Evolutionary conservation across 2,797 vertebrate genomes (phyloP), one percentile per base, ranked within the genome.

Genomic region (Clarias platycephalus): DNA sequence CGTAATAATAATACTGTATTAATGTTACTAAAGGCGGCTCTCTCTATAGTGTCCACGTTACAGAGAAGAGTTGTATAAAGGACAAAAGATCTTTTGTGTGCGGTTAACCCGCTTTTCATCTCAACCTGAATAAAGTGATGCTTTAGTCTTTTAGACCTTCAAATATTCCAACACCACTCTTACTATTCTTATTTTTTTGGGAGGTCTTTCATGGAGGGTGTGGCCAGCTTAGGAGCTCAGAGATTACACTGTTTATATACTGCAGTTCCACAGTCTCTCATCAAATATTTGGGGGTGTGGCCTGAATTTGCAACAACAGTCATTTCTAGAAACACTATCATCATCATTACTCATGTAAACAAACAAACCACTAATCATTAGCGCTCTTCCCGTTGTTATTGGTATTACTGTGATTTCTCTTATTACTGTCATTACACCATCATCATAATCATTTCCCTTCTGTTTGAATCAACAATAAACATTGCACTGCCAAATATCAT

Each of bases 401-500:
- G 28, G 28, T 31, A 58, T 76, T 76, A 34, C 28, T 58, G 18
- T 58, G 53, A 34, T 58, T 76, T 58, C 10, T 58, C 8, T 34
- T 76, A 76, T 58, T 34, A 22, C 44, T 26, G 74, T 76, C 74
- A 57, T n/a, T 53, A 74, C 7, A 0, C n/a, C 49, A 75, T 31
- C 16, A 75, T 75, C n/a, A 55, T 76, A 20, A 76, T 76, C 26
- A 58, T 76, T 58, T 58, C 74, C 74, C 74, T 75, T 75, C 72
- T 75, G 72, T 75, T 57, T 75, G 28, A 8, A 31, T 57, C 49
- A 55, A 13, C 26, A 57, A 20, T 75, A 55, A 75, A 20, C 49
- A 57, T 12, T 57, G 26, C 26, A 5, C 24, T 18, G n/a, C 44
- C n/a, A 72, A 49, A 72, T 53, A 72, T 53, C 40, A 53, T 72